Percentiles rank a stretch among this genome's conserved stretches.
phyloP scores from a whole-genome alignment of 2,113 vertebrate species.

The Pituophis catenifer region DNA sequence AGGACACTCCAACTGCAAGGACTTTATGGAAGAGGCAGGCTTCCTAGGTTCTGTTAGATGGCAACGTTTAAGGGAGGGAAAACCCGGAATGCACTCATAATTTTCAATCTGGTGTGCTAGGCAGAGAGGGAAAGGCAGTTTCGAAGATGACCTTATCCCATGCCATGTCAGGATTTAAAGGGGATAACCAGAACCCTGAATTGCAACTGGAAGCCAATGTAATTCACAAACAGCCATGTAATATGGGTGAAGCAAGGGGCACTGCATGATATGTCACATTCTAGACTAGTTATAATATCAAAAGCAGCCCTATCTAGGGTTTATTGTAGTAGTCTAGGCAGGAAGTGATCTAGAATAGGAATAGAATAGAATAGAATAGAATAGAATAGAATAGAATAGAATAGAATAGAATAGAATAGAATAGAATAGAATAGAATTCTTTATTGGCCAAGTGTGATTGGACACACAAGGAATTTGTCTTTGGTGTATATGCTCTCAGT shows the following conservation, averaged over 20 bases:
- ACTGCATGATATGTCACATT: neutral
- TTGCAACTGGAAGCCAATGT: neutral
- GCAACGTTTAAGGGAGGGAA: neutral
- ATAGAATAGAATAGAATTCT: too few species aligned
- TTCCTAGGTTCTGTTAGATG: neutral
- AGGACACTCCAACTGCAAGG: neutral
- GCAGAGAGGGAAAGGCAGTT: neutral
- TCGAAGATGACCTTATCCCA: neutral
- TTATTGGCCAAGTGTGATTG: too few species aligned
- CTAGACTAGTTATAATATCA: neutral
- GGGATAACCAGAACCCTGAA: neutral
- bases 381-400: too few species aligned
- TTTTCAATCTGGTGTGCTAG: neutral
- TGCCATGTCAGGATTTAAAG: neutral
- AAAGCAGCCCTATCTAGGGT: neutral
- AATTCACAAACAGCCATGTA: neutral
- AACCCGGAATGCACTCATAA: neutral
- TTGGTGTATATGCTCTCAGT: too few species aligned
- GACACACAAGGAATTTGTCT: too few species aligned
- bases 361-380: too few species aligned
- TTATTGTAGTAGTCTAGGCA: neutral
- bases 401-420: too few species aligned
- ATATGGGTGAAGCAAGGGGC: neutral
- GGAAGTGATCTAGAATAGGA: neutral
- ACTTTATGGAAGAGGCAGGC: neutral